phyloP scores from a whole-genome alignment of 2,888 invertebrate genomes.

The Tridacna crocea region DNA sequence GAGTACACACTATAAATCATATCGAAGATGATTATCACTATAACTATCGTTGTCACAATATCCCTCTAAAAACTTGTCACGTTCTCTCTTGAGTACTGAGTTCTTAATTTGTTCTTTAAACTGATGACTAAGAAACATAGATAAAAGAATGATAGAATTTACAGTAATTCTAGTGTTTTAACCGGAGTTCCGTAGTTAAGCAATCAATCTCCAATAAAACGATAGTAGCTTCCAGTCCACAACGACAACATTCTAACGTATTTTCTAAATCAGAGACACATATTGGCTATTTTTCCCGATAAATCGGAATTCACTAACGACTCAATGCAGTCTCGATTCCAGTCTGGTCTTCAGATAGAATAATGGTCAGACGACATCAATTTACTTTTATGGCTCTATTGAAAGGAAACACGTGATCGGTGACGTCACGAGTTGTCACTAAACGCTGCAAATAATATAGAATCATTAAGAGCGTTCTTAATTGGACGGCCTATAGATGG shows the following conservation, averaged over 20 bases:
- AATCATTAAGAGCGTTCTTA: constrained; percentile 23
- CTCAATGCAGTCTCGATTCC: constrained; percentile 28
- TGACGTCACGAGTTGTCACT: constrained; percentile 52
- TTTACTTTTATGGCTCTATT: constrained; percentile 61
- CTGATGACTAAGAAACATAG: no score
- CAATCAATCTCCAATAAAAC: no score
- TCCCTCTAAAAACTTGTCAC: no score
- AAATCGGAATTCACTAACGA: constrained; percentile 23
- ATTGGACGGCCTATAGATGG: constrained; percentile 23
- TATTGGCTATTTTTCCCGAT: constrained; percentile 10
- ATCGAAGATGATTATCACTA: no score
- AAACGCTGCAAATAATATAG: constrained; percentile 20
- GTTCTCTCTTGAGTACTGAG: no score
- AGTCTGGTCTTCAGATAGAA: constrained; percentile 24
- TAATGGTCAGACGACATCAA: constrained; percentile 56
- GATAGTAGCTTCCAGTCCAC: neutral
- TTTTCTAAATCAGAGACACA: constrained; percentile 17
- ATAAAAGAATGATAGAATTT: no score
- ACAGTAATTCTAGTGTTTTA: no score
- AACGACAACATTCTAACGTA: neutral
- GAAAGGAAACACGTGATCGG: constrained; percentile 61
- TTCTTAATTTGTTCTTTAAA: no score
- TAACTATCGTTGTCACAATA: no score
- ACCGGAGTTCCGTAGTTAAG: no score
- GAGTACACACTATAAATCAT: no score